Evolutionary conservation across 2,888 invertebrate species (phyloP).

Genomic region (Brachypterus glaber): DNA sequence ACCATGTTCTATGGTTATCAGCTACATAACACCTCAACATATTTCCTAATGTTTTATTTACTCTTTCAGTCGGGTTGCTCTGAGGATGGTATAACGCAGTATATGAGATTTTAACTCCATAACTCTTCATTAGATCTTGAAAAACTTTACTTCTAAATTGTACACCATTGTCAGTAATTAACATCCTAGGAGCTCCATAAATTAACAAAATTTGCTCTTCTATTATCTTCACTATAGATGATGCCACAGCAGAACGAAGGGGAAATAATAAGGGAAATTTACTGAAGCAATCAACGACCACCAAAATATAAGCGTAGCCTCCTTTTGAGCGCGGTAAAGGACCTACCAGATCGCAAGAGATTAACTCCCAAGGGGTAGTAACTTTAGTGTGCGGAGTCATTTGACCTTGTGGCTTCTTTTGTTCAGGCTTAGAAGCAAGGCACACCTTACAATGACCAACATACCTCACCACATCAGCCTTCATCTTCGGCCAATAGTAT

Average conservation of each 20-base stretch:
- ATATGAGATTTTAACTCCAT: conserved; percentile 8
- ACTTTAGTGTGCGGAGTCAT: conserved; percentile 11
- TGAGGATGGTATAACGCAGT: conserved; percentile 29
- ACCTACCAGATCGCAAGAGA: conserved; percentile 15
- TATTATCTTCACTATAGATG: conserved; percentile 6
- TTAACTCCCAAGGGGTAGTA: conserved; percentile 13
- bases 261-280: conserved; percentile 17
- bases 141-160: conserved; percentile 13
- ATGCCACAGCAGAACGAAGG: conserved; percentile 12
- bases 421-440: conserved; percentile 13
- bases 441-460: conserved; percentile 7
- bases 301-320: conserved; percentile 15
- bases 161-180: conserved; percentile 15
- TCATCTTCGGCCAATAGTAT: conserved; percentile 14
- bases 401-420: conserved; percentile 9
- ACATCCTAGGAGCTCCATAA: conserved; percentile 12
- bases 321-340: conserved; percentile 14
- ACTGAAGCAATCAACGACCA: conserved; percentile 17
- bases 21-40: too few relatives aligned
- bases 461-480: conserved; percentile 7
- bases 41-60: conserved; percentile 27
- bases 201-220: conserved; percentile 15
- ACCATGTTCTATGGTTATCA: too few relatives aligned
- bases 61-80: conserved; percentile 28
- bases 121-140: conserved; percentile 6